Evolutionary conservation across 2,113 vertebrate genomes (phyloP).

Genomic region (Prunella himalayana): DNA sequence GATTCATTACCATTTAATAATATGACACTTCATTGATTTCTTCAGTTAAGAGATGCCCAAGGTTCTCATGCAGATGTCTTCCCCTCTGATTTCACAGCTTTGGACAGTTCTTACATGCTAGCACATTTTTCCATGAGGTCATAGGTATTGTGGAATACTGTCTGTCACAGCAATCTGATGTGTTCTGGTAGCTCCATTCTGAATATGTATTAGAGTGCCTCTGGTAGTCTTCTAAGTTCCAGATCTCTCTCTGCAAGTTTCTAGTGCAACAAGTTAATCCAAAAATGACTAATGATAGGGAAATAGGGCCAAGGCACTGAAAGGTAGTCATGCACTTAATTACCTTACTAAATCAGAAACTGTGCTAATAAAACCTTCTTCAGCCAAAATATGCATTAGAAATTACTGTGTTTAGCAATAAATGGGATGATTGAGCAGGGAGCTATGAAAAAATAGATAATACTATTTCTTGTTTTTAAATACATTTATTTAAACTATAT

Average conservation of each 20-base stretch:
- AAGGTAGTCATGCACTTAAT: background rate
- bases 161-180: background rate
- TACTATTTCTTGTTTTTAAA: background rate
- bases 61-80: background rate
- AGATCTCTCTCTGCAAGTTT: background rate
- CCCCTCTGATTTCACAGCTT: background rate
- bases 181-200: background rate
- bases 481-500: background rate
- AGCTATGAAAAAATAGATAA: background rate
- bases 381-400: background rate
- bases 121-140: background rate
- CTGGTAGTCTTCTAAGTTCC: background rate
- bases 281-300: background rate
- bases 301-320: background rate
- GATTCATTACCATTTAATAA: background rate
- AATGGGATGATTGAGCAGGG: background rate
- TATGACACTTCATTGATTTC: background rate
- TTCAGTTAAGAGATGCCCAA: background rate
- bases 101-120: background rate
- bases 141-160: background rate
- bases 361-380: background rate
- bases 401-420: background rate
- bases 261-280: background rate
- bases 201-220: background rate
- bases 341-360: conserved; percentile 3